Base-by-base conservation (phyloP, 1,140 invertebrate genomes). In the Dryas iulia region DNA sequence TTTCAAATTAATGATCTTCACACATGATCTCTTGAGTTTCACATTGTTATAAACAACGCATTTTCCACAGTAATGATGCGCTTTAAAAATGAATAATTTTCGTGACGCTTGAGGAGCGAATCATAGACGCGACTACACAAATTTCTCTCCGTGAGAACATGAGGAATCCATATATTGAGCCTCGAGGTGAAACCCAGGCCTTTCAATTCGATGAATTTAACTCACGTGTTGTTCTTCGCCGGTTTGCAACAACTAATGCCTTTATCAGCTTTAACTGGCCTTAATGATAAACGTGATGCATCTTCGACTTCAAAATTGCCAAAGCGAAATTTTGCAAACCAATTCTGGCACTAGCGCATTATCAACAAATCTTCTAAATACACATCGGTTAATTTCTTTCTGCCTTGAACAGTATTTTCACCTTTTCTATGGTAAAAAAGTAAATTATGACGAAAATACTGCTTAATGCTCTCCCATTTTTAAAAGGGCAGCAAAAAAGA, bases 11-110 rank as follows among this genome's bases (percentile, higher is more conserved):
- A 12, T 14, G n/a, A n/a, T 35, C n/a, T 53, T 33, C n/a, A 47
- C 60, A n/a, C 60, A 63, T 58, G 52, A 66, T 25, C 59, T 67
- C n/a, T 72, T 72, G 47, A 60, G 59, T n/a, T n/a, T 67, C 54
- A 66, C 24, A 11, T 62, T 59, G 1, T 63, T 57, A 67, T 14
- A 61, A 54, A 59, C 54, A 26, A 67, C 39, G 52, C 35, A 28
- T 66, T 53, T 14, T 66, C 64, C 14, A 33, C 47, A 63, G 52
- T 62, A 24, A 71, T 33, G 5, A 71, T 33, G 24, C 28, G 26
- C 26, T 71, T 59, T 18, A 64, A 65, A 66, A 71, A 71, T 14
- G 23, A 24, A 31, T 66, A 21, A 64, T 59, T 66, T 59, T 71
- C 39, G 24, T 58, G 54, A 54, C 59, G 58, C 56, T 68, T 65